Percentiles rank a stretch among this genome's conserved stretches.
Evolutionary conservation across 2,888 invertebrate species (phyloP).

Genomic region (Lasioglossum leucozonium): DNA sequence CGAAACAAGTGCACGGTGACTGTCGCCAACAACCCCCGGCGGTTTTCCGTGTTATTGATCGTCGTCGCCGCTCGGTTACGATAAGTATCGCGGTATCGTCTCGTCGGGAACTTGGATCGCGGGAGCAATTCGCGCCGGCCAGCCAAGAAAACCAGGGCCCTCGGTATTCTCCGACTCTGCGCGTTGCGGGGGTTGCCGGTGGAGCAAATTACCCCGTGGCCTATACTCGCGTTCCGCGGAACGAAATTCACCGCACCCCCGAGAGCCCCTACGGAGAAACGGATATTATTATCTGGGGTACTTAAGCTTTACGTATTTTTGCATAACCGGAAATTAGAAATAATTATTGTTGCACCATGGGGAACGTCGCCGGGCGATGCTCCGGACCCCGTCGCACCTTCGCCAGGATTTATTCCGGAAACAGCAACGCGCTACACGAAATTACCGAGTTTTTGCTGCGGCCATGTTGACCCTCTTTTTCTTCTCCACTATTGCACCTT

Average conservation of each 20-base stretch:
- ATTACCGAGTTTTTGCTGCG: conserved; percentile 39
- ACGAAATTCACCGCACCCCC: conserved; percentile 73
- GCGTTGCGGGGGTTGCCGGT: background rate
- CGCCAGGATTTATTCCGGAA: conserved; percentile 35
- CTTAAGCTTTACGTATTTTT: conserved; percentile 80
- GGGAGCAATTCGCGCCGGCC: conserved; percentile 11
- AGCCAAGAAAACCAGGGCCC: conserved; percentile 32
- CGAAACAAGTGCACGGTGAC: conserved; percentile 13
- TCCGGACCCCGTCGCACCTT: conserved; percentile 24
- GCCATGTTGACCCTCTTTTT: conserved; percentile 10
- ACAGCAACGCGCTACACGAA: conserved; percentile 19
- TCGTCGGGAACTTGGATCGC: conserved; percentile 12
- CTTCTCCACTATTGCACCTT: background rate
- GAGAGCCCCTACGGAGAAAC: conserved; percentile 66
- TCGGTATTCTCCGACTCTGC: conserved; percentile 18
- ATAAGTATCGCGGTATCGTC: conserved; percentile 20
- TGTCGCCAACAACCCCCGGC: conserved; percentile 19
- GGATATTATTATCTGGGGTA: conserved; percentile 77
- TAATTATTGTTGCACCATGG: conserved; percentile 78
- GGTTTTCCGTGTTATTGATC: conserved; percentile 15
- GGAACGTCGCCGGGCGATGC: conserved; percentile 46
- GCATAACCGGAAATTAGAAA: conserved; percentile 80
- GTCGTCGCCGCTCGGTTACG: background rate
- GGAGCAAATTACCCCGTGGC: conserved; percentile 53
- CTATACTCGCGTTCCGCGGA: conserved; percentile 55